Evolutionary conservation across 2,113 vertebrate species (phyloP), one percentile per base, ranked within the genome.

Genomic region (Ophthalmolycus amberensis): DNA sequence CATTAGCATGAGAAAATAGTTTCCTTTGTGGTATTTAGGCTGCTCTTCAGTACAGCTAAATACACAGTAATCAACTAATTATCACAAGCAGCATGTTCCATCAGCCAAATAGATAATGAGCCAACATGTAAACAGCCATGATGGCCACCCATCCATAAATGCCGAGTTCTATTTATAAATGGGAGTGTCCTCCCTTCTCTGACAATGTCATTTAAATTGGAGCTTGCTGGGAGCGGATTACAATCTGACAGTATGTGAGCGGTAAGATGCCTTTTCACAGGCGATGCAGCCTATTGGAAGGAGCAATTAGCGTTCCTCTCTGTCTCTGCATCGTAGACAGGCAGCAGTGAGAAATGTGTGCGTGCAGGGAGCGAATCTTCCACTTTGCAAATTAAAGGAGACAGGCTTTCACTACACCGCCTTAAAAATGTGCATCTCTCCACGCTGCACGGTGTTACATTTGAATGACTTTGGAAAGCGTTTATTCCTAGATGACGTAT

Each of bases 371-470:
- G 52, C 32, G 74, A 32, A 67, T 72, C 71, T 75, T 82, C 48
- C 25, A 67, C 76, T 85, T 77, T 84, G 44, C 60, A 89, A 88
- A 89, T 88, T 54, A 88, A 89, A 85, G 62, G 42, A 72, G 77
- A 90, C 79, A 79, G 48, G 65, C 64, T 72, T 83, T 85, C 73
- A 66, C 58, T 5, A 2, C 9, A 0, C 59, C 32, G 56, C 60
- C 44, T 78, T 60, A 75, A 72, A 84, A 75, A 75, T 71, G 77
- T 73, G 52, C 80, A 42, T 69, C 59, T 73, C 62, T 56, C 46
- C 65, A 14, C n/a, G 34, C 46, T 60, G 79, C 69, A n/a, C 9
- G 0, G 27, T 12, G 1, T 85, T 86, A 75, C 59, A 85, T 86
- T 65, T 84, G 38, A 76, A 84, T 72, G 59, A 63, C 77, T 75